Evolutionary conservation across 2,113 vertebrate genomes (phyloP), one percentile per base, ranked within the genome.

Genomic region (Microtus montanus): DNA sequence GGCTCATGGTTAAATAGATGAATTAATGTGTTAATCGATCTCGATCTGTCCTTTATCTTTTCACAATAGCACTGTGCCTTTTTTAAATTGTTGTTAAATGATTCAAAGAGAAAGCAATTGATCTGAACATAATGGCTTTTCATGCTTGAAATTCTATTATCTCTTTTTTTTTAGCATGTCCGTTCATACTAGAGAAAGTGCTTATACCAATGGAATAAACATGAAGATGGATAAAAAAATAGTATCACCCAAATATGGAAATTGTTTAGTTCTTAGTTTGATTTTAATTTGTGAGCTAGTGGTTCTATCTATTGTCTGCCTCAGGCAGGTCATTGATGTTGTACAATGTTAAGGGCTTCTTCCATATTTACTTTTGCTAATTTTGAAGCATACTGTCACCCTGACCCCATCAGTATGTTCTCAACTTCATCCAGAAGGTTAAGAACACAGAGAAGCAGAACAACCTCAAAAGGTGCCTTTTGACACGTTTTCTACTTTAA

Each of bases 271-370:
- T 38, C 68, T 47, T 75, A 85, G 17, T 63, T 75, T 95, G 22
- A 15, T 8, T 92, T 87, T 86, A 79, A 87, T 85, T 88, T 95
- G 19, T 89, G n/a, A 9, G 71, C 33, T 84, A 47, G 63, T 73
- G 9, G 12, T 78, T 15, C 70, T 35, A 83, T 87, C 78, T 89
- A 74, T n/a, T 54, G 12, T 14, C 54, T 74, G 35, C 15, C 26
- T 80, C 75, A 52, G 33, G 47, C 52, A 77, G n/a, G 19, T 63
- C 3, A 9, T 66, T 10, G 12, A 73, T 28, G 10, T 35, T 28
- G 8, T 35, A 1, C 64, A n/a, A 12, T 87, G 10, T 92, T 52
- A 77, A 47, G 74, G 1, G 6, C 33, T 90, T 90, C 14, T 41
- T n/a, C 5, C 15, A 19, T 90, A 41, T 64, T 91, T 86, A 89